Base-by-base conservation (phyloP, 2,797 vertebrate species). In the Diplodus puntazzo region DNA sequence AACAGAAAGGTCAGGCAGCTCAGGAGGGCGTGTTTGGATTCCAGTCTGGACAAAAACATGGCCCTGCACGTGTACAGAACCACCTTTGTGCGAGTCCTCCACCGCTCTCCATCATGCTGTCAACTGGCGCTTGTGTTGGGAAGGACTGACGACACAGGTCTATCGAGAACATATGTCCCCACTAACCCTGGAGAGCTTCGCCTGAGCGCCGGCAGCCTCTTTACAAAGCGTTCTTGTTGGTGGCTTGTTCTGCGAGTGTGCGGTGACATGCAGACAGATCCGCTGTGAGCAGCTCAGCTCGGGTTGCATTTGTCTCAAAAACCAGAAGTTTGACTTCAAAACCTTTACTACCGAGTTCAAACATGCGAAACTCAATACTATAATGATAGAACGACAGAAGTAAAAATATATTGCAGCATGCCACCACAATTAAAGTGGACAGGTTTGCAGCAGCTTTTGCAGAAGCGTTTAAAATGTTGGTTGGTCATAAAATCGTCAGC, bases 151-250 rank as follows among this genome's bases (percentile, higher is more conserved):
- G 69, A 89, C 81, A 83, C 84, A 5, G 62, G 71, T 85, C 89
- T 81, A 81, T 87, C 18, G 69, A 85, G 80, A 91, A 91, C 90
- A 90, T 74, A 71, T 84, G 91, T 91, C 82, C 82, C 70, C 83
- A 82, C 87, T 83, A 83, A 86, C 85, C 82, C 80, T 68, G 66
- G 72, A 90, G 83, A 87, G 81, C 69, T 50, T 69, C 53, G 18
- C 57, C 62, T 52, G 57, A 4, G 77, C 8, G 14, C 55, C 20
- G 30, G 55, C 78, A 72, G 81, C 69, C 84, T 30, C 27, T 90
- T 84, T 42, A 89, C 90, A 89, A 86, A 89, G 85, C 7, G 34
- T 55, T 83, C 75, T 80, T 88, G 87, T 91, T 87, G 86, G 66
- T 72, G 67, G 80, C 75, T 81, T 68, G 80, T 79, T 77, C 81